Evolutionary conservation across 1,140 invertebrate species (phyloP).

Genomic region (honey bee (Apis mellifera)): DNA sequence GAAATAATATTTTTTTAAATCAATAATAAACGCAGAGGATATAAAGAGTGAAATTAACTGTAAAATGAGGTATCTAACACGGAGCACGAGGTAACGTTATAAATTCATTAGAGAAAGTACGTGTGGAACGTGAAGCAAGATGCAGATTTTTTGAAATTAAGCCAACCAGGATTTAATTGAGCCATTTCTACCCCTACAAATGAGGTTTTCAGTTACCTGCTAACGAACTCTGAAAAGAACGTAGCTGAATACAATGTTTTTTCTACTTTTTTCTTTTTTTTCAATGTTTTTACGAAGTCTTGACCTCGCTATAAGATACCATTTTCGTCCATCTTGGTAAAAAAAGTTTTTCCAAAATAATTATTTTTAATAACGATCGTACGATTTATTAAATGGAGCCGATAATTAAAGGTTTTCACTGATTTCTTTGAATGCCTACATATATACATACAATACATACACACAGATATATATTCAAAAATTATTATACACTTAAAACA

Average conservation of each 20-base stretch:
- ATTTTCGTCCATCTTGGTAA: background rate
- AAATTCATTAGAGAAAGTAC: background rate
- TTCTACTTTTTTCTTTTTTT: too few species aligned
- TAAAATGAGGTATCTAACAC: background rate
- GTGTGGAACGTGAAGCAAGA: background rate
- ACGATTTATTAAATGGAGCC: background rate
- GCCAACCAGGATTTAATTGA: constrained; percentile 14
- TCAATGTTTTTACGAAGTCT: background rate
- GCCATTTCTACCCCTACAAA: background rate
- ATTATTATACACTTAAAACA: background rate
- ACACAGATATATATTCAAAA: background rate
- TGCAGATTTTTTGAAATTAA: constrained; percentile 5
- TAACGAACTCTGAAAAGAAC: constrained; percentile 10
- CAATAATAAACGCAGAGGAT: background rate
- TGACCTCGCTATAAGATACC: background rate
- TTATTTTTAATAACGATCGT: background rate
- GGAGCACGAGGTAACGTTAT: background rate
- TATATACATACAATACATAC: background rate
- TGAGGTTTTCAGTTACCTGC: background rate
- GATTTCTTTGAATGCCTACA: background rate
- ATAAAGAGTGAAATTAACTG: background rate
- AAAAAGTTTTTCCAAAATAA: background rate
- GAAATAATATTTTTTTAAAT: background rate
- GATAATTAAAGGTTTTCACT: constrained; percentile 30
- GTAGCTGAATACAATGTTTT: background rate